Evolutionary conservation across 1,140 invertebrate species (phyloP), one percentile per base, ranked within the genome.

Genomic region (Papilio polyxenes): DNA sequence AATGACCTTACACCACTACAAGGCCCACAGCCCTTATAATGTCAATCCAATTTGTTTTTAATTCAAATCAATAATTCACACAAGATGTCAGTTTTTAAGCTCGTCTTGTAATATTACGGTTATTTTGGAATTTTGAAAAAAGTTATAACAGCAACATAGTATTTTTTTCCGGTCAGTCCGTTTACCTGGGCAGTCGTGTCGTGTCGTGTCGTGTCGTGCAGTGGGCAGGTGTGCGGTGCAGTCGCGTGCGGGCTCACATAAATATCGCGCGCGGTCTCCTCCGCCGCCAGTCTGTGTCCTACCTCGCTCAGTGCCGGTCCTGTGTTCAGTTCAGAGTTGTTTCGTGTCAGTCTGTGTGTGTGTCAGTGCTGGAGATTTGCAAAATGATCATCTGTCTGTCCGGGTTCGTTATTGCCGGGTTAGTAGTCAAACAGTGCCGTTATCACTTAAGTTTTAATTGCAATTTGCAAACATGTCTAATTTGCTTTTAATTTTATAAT

Each of bases 391-490:
- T 95, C 88, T 95, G 94, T 84, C 91, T 95, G 4, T 94, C 94
- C 69, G 94, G 94, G 86, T 94, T 94, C 86, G 93, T 95, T 48
- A 95, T 95, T 77, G 93, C 92, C 62, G 94, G 94, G 93, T 95
- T 81, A 23, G 92, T 92, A 83, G 17, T 59, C 51, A 53, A 53
- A 17, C 7, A 44, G 51, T 53, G 51, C 40, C 40, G 40, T 44
- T 7, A 44, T 44, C 40, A 44, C 4, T 44, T 44, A 44, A 4
- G 40, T 44, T 44, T 44, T n/a, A n/a, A n/a, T 44, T 44, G 40
- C 1, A 6, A 44, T 44, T 6, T 44, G 7, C 40, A 44, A 44
- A 53, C 2, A 53, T 53, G 3, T 17, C 15, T 15, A 53, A 6
- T 53, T 59, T 59, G 5, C 56, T 59, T 17, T 59, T 56, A 4